Percentiles rank a stretch among this genome's conserved stretches.
These are phyloP conservation scores for Scartelaos histophorus DNA, from an alignment of 2,113 vertebrate species.

Conservation along the genomic window DNA sequence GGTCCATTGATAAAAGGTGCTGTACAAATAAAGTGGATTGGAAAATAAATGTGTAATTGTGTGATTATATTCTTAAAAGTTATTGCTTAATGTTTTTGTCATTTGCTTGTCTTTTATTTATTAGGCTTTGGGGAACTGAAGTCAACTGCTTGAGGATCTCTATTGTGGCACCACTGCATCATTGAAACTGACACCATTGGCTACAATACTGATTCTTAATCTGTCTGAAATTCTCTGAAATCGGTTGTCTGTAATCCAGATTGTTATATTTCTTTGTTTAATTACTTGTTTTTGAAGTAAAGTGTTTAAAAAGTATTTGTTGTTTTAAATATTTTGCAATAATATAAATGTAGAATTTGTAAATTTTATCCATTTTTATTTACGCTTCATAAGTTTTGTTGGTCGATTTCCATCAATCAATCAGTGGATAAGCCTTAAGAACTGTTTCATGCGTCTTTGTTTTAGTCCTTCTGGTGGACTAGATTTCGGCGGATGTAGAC, in stretches of 20 bases:
- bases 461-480: neutral
- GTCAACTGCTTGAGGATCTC: slow-evolving; percentile 11
- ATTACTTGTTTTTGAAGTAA: slow-evolving; percentile 44
- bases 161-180: slow-evolving; percentile 1
- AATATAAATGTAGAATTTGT: too few species aligned
- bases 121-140: slow-evolving; percentile 33
- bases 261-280: slow-evolving; percentile 13
- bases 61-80: neutral
- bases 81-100: neutral
- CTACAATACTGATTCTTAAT: slow-evolving; percentile 16
- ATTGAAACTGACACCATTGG: slow-evolving; percentile 16
- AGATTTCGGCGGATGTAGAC: neutral
- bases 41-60: neutral
- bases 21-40: neutral
- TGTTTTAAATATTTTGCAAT: neutral
- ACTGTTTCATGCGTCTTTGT: neutral
- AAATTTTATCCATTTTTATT: too few species aligned
- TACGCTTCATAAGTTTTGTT: too few species aligned
- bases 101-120: neutral
- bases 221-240: neutral
- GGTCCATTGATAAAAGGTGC: too few species aligned
- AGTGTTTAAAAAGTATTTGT: slow-evolving; percentile 20
- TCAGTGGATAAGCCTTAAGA: neutral
- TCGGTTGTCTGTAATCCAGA: slow-evolving; percentile 6
- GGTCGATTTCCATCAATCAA: too few species aligned